These are phyloP conservation scores for Dromas ardeola DNA, from an alignment of 2,113 vertebrate species.

Conservation along the genomic window DNA sequence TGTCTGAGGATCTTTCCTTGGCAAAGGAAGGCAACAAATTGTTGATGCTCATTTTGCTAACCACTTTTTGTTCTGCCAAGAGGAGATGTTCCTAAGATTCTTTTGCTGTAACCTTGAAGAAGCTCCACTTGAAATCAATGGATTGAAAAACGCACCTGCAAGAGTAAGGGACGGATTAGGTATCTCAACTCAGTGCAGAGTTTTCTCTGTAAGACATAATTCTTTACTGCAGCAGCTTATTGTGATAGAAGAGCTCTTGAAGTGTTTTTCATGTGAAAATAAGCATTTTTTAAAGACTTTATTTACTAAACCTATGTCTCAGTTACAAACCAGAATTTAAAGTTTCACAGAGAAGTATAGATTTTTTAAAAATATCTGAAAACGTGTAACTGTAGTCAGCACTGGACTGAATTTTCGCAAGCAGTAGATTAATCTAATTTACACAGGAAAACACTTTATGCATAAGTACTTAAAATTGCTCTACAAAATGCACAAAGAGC, in stretches of 20 bases:
- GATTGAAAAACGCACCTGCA: not conserved
- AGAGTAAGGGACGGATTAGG: not conserved
- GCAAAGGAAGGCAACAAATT: not conserved
- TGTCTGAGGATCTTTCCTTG: not conserved
- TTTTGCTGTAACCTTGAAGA: not conserved
- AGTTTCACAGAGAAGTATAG: not conserved
- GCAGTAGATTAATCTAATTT: not conserved
- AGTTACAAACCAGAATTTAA: not conserved
- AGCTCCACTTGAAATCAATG: not conserved
- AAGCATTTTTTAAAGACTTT: not conserved
- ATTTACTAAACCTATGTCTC: not conserved
- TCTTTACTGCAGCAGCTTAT: not conserved
- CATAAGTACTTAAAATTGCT: not conserved
- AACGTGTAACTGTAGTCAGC: not conserved
- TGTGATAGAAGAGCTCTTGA: not conserved
- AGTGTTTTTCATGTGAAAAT: not conserved
- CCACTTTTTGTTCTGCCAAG: not conserved
- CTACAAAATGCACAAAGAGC: not conserved
- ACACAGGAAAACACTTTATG: not conserved
- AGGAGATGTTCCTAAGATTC: not conserved
- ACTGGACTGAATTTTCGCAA: not conserved
- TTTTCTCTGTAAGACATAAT: not conserved
- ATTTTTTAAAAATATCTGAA: not conserved
- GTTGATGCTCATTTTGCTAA: not conserved
- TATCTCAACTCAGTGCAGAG: not conserved